Conservation (phyloP, 2,888 invertebrate genomes). For the Drosophila robusta region DNA sequence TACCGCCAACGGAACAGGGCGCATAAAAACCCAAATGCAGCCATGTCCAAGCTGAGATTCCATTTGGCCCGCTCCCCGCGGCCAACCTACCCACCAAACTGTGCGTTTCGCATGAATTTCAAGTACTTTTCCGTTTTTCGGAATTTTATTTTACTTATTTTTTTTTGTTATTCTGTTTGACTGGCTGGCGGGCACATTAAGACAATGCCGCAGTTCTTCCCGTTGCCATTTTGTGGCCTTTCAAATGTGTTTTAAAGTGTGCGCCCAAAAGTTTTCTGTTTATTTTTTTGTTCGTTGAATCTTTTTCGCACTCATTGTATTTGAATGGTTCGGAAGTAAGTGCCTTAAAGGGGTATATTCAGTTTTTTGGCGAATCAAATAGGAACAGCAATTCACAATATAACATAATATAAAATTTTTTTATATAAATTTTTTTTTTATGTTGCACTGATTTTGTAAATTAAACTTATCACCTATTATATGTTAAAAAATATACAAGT, state of each 20-base stretch:
- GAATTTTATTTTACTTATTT: slow-evolving; percentile 6
- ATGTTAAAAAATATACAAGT: no score
- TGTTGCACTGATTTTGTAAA: no score
- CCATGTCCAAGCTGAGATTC: slow-evolving; percentile 45
- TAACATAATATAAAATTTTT: no score
- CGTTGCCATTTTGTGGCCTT: slow-evolving; percentile 62
- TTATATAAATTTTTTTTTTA: no score
- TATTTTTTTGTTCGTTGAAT: slow-evolving; percentile 14
- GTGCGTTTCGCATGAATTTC: slow-evolving; percentile 65
- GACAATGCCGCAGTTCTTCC: slow-evolving; percentile 48
- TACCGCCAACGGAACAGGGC: slow-evolving; percentile 48
- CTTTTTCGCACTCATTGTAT: slow-evolving; percentile 43
- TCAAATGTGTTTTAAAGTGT: slow-evolving; percentile 66
- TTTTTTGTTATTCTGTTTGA: slow-evolving; percentile 15
- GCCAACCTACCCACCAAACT: slow-evolving; percentile 36
- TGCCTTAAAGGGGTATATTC: slow-evolving; percentile 14
- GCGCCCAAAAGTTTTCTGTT: slow-evolving; percentile 30
- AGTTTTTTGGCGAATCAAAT: not conserved
- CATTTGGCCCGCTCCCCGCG: slow-evolving; percentile 9
- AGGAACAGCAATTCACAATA: no score
- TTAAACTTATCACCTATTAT: no score
- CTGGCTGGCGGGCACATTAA: slow-evolving; percentile 54
- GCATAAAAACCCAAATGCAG: slow-evolving; percentile 60
- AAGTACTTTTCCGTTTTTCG: slow-evolving; percentile 44
- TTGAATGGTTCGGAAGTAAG: slow-evolving; percentile 17